phyloP scores from a whole-genome alignment of 2,888 invertebrate genomes.

The Panopea generosa region DNA sequence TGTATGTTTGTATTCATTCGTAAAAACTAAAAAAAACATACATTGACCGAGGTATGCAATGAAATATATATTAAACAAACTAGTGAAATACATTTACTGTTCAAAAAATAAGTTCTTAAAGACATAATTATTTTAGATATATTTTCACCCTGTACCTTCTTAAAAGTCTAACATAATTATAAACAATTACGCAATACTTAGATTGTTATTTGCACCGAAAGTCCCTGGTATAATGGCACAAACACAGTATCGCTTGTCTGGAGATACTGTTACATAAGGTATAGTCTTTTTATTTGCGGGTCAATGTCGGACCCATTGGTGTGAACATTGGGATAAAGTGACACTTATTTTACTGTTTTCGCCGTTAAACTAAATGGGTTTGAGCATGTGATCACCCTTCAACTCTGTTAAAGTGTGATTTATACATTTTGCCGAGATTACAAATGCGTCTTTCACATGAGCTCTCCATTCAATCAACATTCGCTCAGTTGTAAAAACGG shows the following conservation, averaged over 20 bases:
- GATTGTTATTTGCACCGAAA: too few relatives aligned
- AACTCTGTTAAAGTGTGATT: conserved; percentile 34
- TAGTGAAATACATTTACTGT: too few relatives aligned
- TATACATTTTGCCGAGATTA: conserved; percentile 24
- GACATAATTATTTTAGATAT: too few relatives aligned
- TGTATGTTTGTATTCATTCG: too few relatives aligned
- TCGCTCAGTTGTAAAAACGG: not conserved
- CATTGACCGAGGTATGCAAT: too few relatives aligned
- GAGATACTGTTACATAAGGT: conserved; percentile 9
- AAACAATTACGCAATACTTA: too few relatives aligned
- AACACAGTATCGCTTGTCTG: not conserved
- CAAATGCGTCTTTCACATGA: conserved; percentile 18
- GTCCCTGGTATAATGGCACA: not conserved
- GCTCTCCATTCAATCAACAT: conserved; percentile 2
- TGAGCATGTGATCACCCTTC: conserved; percentile 52
- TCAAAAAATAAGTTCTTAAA: too few relatives aligned
- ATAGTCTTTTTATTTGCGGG: conserved; percentile 17
- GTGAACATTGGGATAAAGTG: conserved; percentile 47
- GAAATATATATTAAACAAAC: too few relatives aligned
- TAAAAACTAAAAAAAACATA: too few relatives aligned
- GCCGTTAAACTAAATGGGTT: conserved; percentile 59
- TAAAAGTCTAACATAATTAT: too few relatives aligned
- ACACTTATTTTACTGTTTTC: conserved; percentile 47
- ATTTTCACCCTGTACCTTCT: too few relatives aligned
- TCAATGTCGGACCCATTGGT: conserved; percentile 28